Evolutionary conservation across 2,888 invertebrate genomes (phyloP).

Genomic region (Liposcelis brunnea): DNA sequence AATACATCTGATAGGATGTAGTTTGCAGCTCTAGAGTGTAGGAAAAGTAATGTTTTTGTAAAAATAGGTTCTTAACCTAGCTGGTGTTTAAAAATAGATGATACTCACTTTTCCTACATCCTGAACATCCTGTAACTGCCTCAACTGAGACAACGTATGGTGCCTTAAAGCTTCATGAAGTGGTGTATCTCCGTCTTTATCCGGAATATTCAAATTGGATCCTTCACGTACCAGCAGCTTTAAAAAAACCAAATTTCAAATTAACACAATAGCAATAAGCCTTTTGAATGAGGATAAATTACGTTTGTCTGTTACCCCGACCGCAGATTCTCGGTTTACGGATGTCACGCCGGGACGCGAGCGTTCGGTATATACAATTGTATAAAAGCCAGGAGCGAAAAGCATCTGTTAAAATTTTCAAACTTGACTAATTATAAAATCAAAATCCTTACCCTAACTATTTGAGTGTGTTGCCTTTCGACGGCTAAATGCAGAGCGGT

Average conservation of each 20-base stretch:
- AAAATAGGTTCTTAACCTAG: no score
- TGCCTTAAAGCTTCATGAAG: conserved; percentile 84
- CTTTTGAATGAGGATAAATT: conserved; percentile 2
- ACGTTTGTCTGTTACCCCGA: no score
- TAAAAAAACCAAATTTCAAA: conserved; percentile 16
- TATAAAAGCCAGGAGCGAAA: no score
- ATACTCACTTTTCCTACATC: conserved; percentile 46
- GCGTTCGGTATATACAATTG: no score
- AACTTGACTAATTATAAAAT: no score
- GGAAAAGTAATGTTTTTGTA: no score
- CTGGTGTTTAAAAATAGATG: no score
- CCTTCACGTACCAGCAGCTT: conserved; percentile 79
- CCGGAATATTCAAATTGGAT: conserved; percentile 86
- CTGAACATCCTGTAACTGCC: conserved; percentile 88
- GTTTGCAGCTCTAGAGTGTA: no score
- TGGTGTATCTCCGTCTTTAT: conserved; percentile 89
- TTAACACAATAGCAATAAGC: conserved; percentile 4
- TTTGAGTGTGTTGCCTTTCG: conserved; percentile 94
- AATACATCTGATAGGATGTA: no score
- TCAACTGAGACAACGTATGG: conserved; percentile 87
- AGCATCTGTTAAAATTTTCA: no score
- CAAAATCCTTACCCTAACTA: conserved; percentile 52
- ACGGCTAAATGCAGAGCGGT: conserved; percentile 88
- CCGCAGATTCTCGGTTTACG: no score
- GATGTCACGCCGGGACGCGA: no score